These are phyloP conservation scores for Pammene fasciana DNA, from an alignment of 2,888 invertebrate species.

Conservation along the genomic window DNA sequence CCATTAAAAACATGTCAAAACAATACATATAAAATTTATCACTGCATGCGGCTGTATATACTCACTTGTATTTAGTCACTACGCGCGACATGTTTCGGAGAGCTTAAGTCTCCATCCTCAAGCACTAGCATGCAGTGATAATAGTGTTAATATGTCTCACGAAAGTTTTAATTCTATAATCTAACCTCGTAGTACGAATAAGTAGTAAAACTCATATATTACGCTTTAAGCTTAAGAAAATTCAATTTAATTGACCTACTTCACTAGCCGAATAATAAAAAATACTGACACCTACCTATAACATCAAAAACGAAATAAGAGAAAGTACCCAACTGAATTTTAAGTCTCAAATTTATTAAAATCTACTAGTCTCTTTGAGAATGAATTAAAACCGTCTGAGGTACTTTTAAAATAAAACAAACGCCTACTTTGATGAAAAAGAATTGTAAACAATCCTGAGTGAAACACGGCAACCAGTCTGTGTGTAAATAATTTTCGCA, in stretches of 20 bases:
- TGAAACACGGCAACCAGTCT: constrained; percentile 21
- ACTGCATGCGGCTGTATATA: too few species aligned
- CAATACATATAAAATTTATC: too few species aligned
- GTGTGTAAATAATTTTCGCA: constrained; percentile 28
- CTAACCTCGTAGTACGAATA: too few species aligned
- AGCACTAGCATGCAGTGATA: too few species aligned
- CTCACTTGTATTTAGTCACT: too few species aligned
- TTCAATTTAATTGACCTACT: not conserved
- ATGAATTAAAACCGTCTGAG: constrained; percentile 26
- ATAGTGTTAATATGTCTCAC: too few species aligned
- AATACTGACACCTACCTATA: too few species aligned
- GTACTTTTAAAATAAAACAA: constrained; percentile 38
- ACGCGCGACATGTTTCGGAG: too few species aligned
- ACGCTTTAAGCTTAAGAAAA: not conserved
- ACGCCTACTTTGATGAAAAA: constrained; percentile 38
- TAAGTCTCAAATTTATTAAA: constrained; percentile 7
- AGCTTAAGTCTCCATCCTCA: too few species aligned
- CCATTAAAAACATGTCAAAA: too few species aligned
- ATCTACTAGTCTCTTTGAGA: constrained; percentile 34
- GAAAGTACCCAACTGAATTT: not conserved
- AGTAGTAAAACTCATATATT: too few species aligned
- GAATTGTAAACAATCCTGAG: constrained; percentile 39
- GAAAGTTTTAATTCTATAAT: too few species aligned
- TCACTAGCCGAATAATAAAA: not conserved
- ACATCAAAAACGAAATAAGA: constrained; percentile 1